Percentiles rank a stretch among this genome's conserved stretches.
Evolutionary conservation across 2,888 invertebrate species (phyloP).

Genomic region (Diploptera punctata): DNA sequence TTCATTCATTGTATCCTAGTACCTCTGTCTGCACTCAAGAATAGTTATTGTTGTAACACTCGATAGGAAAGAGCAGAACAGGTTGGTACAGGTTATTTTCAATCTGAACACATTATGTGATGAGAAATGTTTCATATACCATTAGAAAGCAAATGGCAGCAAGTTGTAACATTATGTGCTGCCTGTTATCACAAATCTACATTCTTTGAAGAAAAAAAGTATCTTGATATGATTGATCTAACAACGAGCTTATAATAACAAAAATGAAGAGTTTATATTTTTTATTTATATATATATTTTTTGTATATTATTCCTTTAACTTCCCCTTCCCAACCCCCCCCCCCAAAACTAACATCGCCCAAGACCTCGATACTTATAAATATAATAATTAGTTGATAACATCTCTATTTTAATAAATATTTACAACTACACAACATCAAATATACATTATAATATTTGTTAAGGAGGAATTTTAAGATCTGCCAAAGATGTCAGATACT

Average conservation of each 20-base stretch:
- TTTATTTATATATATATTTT: conserved; percentile 25
- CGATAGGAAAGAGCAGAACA: conserved; percentile 16
- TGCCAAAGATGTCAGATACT: conserved; percentile 30
- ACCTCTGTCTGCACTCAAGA: conserved; percentile 5
- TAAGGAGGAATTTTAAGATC: conserved; percentile 40
- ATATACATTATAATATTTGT: conserved; percentile 43
- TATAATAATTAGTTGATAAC: conserved; percentile 37
- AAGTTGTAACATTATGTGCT: not conserved
- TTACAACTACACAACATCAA: conserved; percentile 45
- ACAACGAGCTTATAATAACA: conserved; percentile 23
- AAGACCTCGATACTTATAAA: conserved; percentile 25
- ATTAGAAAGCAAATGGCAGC: not conserved
- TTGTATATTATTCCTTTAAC: conserved; percentile 26
- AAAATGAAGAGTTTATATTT: not conserved
- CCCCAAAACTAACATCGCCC: conserved; percentile 20
- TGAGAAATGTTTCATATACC: conserved; percentile 13
- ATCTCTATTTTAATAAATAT: conserved; percentile 44
- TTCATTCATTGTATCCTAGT: not conserved
- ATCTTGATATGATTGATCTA: conserved; percentile 29
- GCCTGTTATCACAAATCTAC: not conserved
- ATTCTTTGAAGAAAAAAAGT: conserved; percentile 6
- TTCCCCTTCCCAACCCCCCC: conserved; percentile 25
- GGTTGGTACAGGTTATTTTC: conserved; percentile 4
- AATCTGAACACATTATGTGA: conserved; percentile 39
- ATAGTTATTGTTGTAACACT: conserved; percentile 11